Percentiles rank a stretch among this genome's conserved stretches.
Conservation (phyloP, 2,888 invertebrate species). For the Aradus depressus region DNA sequence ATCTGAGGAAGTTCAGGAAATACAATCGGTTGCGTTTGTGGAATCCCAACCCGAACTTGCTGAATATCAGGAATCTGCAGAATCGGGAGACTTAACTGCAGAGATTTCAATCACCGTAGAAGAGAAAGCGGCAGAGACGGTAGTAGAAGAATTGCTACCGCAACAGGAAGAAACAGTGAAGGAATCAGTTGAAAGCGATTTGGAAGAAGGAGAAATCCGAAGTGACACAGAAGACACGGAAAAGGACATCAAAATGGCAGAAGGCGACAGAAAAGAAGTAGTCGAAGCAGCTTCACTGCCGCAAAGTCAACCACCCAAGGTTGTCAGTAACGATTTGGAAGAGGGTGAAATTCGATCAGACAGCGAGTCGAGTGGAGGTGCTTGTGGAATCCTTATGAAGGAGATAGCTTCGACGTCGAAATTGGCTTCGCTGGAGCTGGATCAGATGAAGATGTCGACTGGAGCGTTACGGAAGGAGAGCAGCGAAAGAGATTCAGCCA, state of each 20-base stretch:
- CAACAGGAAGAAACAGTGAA: neutral
- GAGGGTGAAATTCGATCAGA: neutral
- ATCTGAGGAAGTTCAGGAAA: too few relatives aligned
- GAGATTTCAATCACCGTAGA: constrained; percentile 1
- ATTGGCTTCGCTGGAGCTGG: constrained; percentile 29
- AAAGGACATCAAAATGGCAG: neutral
- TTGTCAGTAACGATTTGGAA: neutral
- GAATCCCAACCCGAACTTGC: neutral
- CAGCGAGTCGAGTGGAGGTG: neutral
- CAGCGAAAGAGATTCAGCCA: constrained; percentile 58
- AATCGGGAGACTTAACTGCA: neutral
- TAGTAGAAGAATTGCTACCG: neutral
- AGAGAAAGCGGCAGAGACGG: neutral
- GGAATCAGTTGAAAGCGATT: neutral
- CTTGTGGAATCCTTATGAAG: neutral
- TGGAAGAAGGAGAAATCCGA: constrained; percentile 15
- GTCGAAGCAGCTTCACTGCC: too few relatives aligned
- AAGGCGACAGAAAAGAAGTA: too few relatives aligned
- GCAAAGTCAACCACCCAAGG: too few relatives aligned
- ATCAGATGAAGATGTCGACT: constrained; percentile 24
- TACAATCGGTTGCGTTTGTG: too few relatives aligned
- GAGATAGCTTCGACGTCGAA: constrained; percentile 25
- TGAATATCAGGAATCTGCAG: neutral
- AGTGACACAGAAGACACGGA: neutral
- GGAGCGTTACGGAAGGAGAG: constrained; percentile 35